Base-by-base conservation (phyloP, 2,888 invertebrate species). In the Drosophila paramelanica region DNA sequence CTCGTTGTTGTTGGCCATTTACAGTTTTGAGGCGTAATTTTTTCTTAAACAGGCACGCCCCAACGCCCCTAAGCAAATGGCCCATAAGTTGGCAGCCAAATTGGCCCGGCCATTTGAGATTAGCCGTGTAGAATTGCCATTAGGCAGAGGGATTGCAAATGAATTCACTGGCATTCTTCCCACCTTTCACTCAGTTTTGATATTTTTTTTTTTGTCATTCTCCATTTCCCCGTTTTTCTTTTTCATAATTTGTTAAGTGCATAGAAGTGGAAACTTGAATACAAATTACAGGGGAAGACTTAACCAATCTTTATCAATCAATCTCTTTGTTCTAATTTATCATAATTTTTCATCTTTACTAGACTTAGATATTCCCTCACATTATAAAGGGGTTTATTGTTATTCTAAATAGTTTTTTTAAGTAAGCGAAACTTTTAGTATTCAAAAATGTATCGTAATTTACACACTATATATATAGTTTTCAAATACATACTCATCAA, bases 11-110 rank as follows among this genome's bases (percentile, higher is more conserved):
- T 69, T 65, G 79, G 79, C 83, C 83, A 89, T 89, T 84, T 84
- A 71, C 83, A 84, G 89, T 89, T 89, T 81, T 85, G 69, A 85
- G 88, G 88, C 86, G 89, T 81, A 53, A 69, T 89, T 87, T 77
- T 71, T 52, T 23, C 82, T 85, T 81, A 78, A 85, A 75, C 79
- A 64, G 79, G 51, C 82, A 89, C 83, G 88, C 83, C 83, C 67
- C 11, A 17, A 56, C 45, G 49, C 43, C 56, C 59, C 49, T 13
- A 41, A 66, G 41, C 62, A 71, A 85, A 78, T 75, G 78, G 89
- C 78, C 81, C 69, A 87, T 71, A 81, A 78, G 80, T 83, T 77
- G 77, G 73, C 80, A 70, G 77, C 61, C 47, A 76, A 76, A 76
- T 76, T 76, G 80, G 76, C 77, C 77, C 41, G 77, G 57, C 70